Conservation (phyloP, 2,113 vertebrate species). For the Tursiops truncatus region DNA sequence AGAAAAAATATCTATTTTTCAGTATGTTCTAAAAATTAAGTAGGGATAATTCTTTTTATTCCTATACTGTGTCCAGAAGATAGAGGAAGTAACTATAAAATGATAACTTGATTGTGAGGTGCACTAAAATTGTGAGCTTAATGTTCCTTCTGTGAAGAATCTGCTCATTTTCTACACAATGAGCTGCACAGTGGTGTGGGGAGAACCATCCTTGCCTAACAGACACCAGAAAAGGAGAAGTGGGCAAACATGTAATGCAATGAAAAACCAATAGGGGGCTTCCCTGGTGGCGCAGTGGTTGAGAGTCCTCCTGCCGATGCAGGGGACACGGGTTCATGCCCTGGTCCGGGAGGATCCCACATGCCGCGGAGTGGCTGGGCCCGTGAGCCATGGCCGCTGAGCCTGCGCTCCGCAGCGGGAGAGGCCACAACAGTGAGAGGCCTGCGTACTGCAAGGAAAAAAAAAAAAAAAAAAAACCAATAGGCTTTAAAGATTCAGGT, state of each 20-base stretch:
- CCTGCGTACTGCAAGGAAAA: no score
- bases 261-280: neutral
- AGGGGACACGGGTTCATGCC: no score
- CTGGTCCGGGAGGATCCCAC: no score
- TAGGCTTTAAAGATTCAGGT: neutral
- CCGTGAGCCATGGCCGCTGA: no score
- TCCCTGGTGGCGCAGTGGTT: no score
- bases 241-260: accelerated
- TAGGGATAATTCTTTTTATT: neutral
- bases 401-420: no score
- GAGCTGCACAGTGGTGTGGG: neutral
- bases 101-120: neutral
- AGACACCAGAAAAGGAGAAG: neutral
- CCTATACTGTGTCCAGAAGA: neutral
- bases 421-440: no score
- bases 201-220: neutral
- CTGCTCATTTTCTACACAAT: neutral
- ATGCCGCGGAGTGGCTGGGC: no score
- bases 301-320: no score
- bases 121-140: neutral
- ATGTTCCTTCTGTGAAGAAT: neutral
- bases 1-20: neutral
- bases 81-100: neutral
- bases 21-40: neutral
- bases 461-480: neutral